Base-by-base conservation (phyloP, 2,888 invertebrate genomes). In the Scaptomyza parva region DNA sequence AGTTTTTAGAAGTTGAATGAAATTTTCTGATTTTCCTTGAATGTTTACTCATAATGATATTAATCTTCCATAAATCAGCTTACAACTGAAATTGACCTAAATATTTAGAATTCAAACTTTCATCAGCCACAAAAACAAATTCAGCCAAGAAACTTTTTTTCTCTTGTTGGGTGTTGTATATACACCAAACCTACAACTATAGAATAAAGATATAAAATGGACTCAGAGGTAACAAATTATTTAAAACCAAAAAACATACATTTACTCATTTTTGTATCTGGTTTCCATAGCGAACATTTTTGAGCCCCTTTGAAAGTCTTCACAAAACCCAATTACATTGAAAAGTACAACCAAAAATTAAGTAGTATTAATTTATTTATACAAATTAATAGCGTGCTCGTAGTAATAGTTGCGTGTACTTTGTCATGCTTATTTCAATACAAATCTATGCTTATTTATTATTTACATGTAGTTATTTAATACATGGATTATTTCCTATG, bases 361-460 rank as follows among this genome's bases (percentile, higher is more conserved):
- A n/a, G 9, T 30, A 18, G 8, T 2, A 2, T 44, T 7, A 3
- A 47, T 20, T 6, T 30, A 17, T 2, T 14, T 4, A 4, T 20
- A 20, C 22, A 33, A 20, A 33, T 22, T 11, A 20, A 20, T 11
- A 14, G 7, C 14, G 14, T 22, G 40, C 12, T 20, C 20, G 18
- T 12, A 12, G n/a, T n/a, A n/a, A n/a, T n/a, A n/a, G 40, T 40
- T 40, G 40, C 40, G 40, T 40, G 39, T 39, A 11, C 11, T 18
- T 39, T 8, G 39, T 3, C 17, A 11, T 17, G 33, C 22, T 22
- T 11, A 22, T n/a, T 48, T 33, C 5, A 20, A 6, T 20, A 22
- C 20, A 48, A 14, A 33, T 0, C 33, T 14, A 22, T 33, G 20
- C 11, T 14, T 11, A 33, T 48, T 20, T 48, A 48, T 48, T 48